Evolutionary conservation across 2,113 vertebrate genomes (phyloP).

Genomic region (Gallinago jamesoni): DNA sequence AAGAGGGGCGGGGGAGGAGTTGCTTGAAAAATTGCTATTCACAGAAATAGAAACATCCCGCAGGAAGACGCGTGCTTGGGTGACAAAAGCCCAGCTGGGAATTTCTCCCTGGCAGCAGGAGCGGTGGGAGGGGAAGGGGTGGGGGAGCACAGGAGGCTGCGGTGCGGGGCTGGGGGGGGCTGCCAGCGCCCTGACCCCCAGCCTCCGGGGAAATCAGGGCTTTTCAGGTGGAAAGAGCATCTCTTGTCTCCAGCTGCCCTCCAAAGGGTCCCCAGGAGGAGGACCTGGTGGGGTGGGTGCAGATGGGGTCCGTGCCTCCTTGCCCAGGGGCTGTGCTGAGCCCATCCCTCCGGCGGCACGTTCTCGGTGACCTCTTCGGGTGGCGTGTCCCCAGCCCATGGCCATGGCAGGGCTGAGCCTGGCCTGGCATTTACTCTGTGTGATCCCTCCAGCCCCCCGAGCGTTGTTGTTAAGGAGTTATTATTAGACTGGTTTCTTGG

Average conservation of each 20-base stretch:
- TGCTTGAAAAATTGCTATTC: constrained; percentile 29
- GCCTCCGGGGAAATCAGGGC: not conserved
- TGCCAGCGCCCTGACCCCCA: not conserved
- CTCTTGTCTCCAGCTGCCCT: not conserved
- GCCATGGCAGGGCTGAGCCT: not conserved
- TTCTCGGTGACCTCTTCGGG: not conserved
- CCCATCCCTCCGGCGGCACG: not conserved
- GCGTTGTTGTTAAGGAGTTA: not conserved
- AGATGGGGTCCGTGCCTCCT: fast-evolving
- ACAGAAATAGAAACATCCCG: constrained; percentile 46
- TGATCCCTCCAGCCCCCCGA: not conserved
- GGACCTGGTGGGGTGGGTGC: not conserved
- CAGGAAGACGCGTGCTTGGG: not conserved
- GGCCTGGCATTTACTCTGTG: not conserved
- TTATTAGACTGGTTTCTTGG: constrained; percentile 24
- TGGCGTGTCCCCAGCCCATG: not conserved
- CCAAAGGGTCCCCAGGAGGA: not conserved
- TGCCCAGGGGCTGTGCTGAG: not conserved
- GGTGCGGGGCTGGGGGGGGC: not conserved
- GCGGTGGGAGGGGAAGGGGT: constrained; percentile 2
- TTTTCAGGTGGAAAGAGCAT: not conserved
- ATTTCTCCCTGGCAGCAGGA: constrained; percentile 15
- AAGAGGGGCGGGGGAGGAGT: not conserved
- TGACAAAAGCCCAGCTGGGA: constrained; percentile 62
- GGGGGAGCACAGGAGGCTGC: not conserved